A percentile compares a stretch with the other conserved stretches of the same genome.
Evolutionary conservation across 2,113 vertebrate genomes (phyloP).

Genomic region (Aptenodytes forsteri): DNA sequence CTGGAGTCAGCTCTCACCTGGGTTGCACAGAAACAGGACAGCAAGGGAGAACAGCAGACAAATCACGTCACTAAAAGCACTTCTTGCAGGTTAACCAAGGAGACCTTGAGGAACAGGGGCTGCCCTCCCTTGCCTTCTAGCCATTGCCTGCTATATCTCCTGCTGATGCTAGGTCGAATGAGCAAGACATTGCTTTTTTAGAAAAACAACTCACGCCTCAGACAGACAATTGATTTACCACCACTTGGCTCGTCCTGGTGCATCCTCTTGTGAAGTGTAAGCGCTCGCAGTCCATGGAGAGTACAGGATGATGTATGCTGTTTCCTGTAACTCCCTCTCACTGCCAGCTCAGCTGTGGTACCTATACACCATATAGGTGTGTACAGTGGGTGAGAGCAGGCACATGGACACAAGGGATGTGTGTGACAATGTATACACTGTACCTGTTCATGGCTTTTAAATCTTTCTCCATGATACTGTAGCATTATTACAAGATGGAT

Average conservation of each 20-base stretch:
- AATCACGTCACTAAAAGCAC: background rate
- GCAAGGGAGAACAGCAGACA: background rate
- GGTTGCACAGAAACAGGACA: background rate
- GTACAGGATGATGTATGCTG: background rate
- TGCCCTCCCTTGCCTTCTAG: background rate
- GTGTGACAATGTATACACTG: background rate
- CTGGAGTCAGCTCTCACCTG: background rate
- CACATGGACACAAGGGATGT: background rate
- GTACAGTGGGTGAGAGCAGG: background rate
- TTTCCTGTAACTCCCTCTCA: background rate
- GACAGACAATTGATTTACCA: background rate
- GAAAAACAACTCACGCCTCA: background rate
- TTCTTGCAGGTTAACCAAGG: background rate
- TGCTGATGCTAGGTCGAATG: background rate
- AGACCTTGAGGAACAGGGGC: background rate
- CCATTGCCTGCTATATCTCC: background rate
- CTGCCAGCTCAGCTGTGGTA: background rate
- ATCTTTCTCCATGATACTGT: background rate
- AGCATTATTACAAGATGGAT: slow-evolving; percentile 67
- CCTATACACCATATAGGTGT: rapidly evolving
- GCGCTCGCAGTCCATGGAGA: background rate
- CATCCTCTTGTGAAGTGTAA: background rate
- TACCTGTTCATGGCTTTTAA: background rate
- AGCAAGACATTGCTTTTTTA: background rate
- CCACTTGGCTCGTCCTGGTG: background rate